Percentiles rank a stretch among this genome's conserved stretches.
Evolutionary conservation across 1,140 invertebrate species (phyloP).

Genomic region (Pantala flavescens): DNA sequence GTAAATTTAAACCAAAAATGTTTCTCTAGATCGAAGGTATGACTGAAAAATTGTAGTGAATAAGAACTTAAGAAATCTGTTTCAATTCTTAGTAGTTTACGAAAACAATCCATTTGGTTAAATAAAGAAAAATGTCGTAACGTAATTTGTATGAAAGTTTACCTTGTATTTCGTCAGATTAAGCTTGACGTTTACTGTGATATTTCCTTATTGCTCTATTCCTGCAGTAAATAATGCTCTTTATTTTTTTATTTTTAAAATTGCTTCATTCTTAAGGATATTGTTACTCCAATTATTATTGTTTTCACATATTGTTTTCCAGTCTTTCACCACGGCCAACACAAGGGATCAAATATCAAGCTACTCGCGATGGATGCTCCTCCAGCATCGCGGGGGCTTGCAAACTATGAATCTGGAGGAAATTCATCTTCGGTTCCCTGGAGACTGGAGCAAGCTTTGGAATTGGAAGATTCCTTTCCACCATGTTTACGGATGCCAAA

Average conservation of each 20-base stretch:
- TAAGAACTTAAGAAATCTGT: too few species aligned
- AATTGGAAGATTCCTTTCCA: background rate
- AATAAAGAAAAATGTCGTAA: background rate
- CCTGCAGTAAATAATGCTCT: background rate
- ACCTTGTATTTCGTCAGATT: background rate
- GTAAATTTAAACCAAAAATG: background rate
- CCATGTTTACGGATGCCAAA: background rate
- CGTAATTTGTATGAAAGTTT: background rate
- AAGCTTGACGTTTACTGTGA: too few species aligned
- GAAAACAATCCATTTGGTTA: background rate
- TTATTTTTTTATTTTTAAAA: background rate
- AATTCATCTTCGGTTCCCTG: background rate
- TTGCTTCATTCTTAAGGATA: background rate
- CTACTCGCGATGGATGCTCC: background rate
- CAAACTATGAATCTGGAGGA: background rate
- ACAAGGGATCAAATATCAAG: background rate
- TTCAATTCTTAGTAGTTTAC: background rate
- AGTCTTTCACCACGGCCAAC: constrained; percentile 1
- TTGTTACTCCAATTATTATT: background rate
- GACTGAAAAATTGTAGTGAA: too few species aligned
- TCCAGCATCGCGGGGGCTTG: background rate
- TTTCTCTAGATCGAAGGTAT: background rate
- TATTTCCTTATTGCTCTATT: too few species aligned
- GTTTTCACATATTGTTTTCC: background rate
- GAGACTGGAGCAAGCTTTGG: background rate